Conservation (phyloP, 1,140 invertebrate genomes). For the Drosophila biarmipes region DNA sequence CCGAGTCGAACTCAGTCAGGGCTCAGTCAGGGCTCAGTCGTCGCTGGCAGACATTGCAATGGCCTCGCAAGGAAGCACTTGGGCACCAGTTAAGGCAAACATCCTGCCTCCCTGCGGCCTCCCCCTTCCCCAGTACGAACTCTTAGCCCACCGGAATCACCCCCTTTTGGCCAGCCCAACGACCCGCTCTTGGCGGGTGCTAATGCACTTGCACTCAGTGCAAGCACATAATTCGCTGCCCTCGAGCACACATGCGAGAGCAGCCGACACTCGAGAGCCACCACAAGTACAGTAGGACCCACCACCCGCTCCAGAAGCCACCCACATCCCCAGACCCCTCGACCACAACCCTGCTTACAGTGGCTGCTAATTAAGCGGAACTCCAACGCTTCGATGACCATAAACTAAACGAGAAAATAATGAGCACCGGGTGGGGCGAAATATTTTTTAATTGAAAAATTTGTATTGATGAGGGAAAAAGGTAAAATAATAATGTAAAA, state of each 20-base stretch:
- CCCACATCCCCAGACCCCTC: neutral
- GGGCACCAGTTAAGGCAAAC: slow-evolving; percentile 71
- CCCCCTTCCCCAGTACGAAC: slow-evolving; percentile 2
- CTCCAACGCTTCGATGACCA: slow-evolving; percentile 38
- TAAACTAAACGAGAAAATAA: slow-evolving; percentile 39
- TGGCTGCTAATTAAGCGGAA: slow-evolving; percentile 49
- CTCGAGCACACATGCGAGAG: slow-evolving; percentile 62
- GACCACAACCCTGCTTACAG: slow-evolving; percentile 32
- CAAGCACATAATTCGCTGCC: slow-evolving; percentile 80
- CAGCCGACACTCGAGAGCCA: slow-evolving; percentile 55
- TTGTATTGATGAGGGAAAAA: slow-evolving; percentile 26
- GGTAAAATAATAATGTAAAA: slow-evolving; percentile 18
- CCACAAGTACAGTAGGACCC: slow-evolving; percentile 47
- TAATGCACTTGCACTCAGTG: slow-evolving; percentile 79
- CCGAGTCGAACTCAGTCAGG: slow-evolving; percentile 4
- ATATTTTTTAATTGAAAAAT: slow-evolving; percentile 35
- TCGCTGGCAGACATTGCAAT: slow-evolving; percentile 30
- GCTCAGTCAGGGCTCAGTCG: slow-evolving; percentile 19
- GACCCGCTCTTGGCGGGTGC: slow-evolving; percentile 52
- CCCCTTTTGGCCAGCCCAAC: slow-evolving; percentile 9
- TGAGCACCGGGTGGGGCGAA: slow-evolving; percentile 16
- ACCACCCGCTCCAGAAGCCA: slow-evolving; percentile 16
- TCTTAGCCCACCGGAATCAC: slow-evolving; percentile 2
- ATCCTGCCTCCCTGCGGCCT: slow-evolving; percentile 38
- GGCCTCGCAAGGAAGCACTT: slow-evolving; percentile 54